A percentile compares a stretch with the other conserved stretches of the same genome.
These are phyloP conservation scores for Sebastes variabilis DNA, from an alignment of 2,797 vertebrate species.

Conservation along the genomic window DNA sequence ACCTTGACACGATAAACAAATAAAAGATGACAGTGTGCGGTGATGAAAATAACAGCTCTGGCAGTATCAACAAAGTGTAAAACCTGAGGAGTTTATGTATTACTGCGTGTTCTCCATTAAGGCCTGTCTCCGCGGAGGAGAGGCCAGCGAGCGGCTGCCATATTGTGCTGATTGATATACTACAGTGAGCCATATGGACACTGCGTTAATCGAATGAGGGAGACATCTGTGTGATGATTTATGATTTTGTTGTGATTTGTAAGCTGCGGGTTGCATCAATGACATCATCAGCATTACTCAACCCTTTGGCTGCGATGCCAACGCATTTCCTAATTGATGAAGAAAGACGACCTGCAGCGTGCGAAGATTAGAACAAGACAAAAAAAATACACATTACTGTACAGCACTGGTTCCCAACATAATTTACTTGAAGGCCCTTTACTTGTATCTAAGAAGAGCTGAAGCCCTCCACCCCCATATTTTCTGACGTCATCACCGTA, in stretches of 20 bases:
- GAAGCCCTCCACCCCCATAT: too few species aligned
- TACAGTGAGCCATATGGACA: constrained; percentile 79
- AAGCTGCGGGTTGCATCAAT: constrained; percentile 70
- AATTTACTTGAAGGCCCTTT: accelerated
- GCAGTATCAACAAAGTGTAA: constrained; percentile 36
- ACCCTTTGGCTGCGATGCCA: constrained; percentile 24
- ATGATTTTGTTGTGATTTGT: constrained; percentile 78
- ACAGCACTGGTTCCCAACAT: not conserved
- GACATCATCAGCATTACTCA: constrained; percentile 82
- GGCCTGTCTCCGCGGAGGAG: constrained; percentile 45
- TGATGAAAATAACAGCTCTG: constrained; percentile 40
- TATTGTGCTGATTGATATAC: constrained; percentile 81
- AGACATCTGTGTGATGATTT: constrained; percentile 82
- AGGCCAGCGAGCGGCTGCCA: constrained; percentile 69
- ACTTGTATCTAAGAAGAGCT: too few species aligned
- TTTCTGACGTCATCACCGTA: too few species aligned
- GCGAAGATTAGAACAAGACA: constrained; percentile 85
- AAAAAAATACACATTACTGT: not conserved
- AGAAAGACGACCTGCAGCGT: constrained; percentile 31
- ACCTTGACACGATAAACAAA: constrained; percentile 29
- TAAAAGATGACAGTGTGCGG: constrained; percentile 44
- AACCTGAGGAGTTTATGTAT: constrained; percentile 36
- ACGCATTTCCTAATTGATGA: constrained; percentile 76
- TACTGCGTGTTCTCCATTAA: constrained; percentile 50
- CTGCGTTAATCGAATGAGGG: constrained; percentile 78